These are phyloP conservation scores for Pionites leucogaster DNA, from an alignment of 2,113 vertebrate species.

Conservation along the genomic window DNA sequence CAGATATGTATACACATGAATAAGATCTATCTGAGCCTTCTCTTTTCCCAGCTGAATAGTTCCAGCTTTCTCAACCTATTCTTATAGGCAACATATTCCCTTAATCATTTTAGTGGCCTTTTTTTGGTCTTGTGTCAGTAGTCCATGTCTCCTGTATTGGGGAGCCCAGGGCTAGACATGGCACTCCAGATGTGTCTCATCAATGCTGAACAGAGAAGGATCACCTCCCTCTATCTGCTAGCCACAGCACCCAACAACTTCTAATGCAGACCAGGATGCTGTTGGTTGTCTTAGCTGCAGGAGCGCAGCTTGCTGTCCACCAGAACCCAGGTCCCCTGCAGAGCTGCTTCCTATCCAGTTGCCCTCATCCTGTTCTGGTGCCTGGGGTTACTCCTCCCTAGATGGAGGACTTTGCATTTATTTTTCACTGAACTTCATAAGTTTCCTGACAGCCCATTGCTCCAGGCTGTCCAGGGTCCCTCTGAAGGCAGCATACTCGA, in stretches of 20 bases:
- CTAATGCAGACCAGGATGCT: background rate
- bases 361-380: background rate
- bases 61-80: background rate
- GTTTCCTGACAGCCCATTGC: background rate
- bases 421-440: background rate
- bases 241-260: fast-evolving
- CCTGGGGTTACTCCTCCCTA: background rate
- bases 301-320: background rate
- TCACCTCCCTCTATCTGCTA: background rate
- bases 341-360: background rate
- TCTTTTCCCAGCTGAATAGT: background rate
- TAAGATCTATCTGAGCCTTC: background rate
- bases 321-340: background rate
- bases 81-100: background rate
- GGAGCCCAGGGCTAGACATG: background rate
- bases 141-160: background rate
- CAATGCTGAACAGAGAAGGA: background rate
- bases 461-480: background rate
- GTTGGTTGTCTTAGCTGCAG: background rate
- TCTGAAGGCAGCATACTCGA: background rate
- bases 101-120: background rate
- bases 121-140: background rate
- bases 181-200: background rate
- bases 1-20: background rate
- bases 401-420: background rate